Percentiles rank a stretch among this genome's conserved stretches.
Conservation (phyloP, 2,797 vertebrate species). For the Cygnus olor region DNA sequence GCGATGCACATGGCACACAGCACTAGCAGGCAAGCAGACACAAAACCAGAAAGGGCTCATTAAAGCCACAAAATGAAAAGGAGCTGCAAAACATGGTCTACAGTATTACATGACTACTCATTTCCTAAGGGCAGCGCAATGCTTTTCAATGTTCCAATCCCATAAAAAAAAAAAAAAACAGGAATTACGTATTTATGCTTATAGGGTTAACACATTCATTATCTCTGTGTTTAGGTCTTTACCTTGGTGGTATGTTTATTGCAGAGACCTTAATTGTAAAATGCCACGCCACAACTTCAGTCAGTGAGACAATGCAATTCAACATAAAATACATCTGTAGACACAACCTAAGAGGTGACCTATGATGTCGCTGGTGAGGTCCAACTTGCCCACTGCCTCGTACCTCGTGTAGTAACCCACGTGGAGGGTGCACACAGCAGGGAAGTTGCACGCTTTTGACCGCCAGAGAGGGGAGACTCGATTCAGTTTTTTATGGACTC, state of each 20-base stretch:
- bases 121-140: rapidly evolving
- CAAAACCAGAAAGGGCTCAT: background rate
- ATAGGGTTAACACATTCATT: background rate
- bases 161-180: background rate
- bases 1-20: background rate
- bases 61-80: background rate
- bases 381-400: background rate
- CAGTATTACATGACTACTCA: background rate
- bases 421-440: rapidly evolving
- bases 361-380: background rate
- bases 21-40: background rate
- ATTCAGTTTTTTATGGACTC: background rate
- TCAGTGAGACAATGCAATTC: background rate
- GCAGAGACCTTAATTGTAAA: background rate
- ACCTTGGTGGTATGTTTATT: background rate
- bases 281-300: background rate
- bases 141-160: background rate
- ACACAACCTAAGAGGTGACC: background rate
- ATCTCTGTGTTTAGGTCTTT: background rate
- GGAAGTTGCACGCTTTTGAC: background rate
- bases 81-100: background rate
- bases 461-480: background rate
- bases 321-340: background rate
- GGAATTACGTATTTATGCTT: background rate
- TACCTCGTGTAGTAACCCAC: background rate